Evolutionary conservation across 1,140 invertebrate genomes (phyloP), one percentile per base, ranked within the genome.

Genomic region (Drosophila azteca): DNA sequence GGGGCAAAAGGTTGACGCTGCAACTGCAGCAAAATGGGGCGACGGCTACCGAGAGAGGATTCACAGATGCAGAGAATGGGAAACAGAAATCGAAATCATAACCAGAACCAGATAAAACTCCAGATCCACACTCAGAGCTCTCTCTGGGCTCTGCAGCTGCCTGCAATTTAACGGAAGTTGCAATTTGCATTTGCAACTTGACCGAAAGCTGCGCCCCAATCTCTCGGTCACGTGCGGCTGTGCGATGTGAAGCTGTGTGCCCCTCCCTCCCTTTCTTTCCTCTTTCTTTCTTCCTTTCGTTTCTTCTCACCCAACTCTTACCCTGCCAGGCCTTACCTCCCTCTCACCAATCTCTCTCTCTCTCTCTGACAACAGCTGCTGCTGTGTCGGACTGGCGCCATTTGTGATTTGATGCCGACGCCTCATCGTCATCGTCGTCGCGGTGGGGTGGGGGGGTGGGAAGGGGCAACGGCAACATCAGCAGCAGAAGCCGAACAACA

Each of bases 121-220:
- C 66, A 69, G 57, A 43, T 45, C 66, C 31, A 69, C 57, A 67
- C 66, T 64, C 66, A 45, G 46, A 35, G 1, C 39, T 1, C 3
- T 8, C 44, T 49, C 31, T 15, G 50, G 9, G 20, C n/a, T 43
- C 39, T 57, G 58, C 22, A 54, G 44, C 62, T 55, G 58, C 59
- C 58, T 58, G 72, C 74, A 77, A 85, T 85, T 85, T 85, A 85
- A 85, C 81, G 81, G 77, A 85, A 87, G 81, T 85, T 87, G 73
- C 81, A 87, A 81, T 85, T 85, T 85, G 82, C 81, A 85, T 85
- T 85, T 85, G 35, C 82, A 87, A 81, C 81, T 85, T 84, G 81
- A 85, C 77, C 82, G 74, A 75, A 76, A 76, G 73, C 73, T 67
- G 57, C 72, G 52, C 50, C 51, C 63, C 63, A 75, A 62, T 55